Conservation (phyloP, 2,113 vertebrate species). For the Lophotis ruficrista region DNA sequence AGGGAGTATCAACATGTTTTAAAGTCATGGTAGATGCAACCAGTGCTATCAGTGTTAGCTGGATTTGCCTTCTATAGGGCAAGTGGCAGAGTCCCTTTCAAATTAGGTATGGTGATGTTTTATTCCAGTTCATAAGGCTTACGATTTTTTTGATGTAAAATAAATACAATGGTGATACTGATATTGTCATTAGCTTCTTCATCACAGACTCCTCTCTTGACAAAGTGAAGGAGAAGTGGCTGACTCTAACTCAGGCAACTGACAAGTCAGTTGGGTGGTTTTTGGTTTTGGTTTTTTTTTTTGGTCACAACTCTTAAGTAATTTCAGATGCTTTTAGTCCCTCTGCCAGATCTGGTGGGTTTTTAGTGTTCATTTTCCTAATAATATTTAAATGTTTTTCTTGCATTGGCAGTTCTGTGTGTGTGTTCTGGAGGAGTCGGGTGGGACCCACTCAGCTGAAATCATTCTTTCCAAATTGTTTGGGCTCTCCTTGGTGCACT, state of each 20-base stretch:
- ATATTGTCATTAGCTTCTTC: background rate
- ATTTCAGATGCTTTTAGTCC: constrained; percentile 13
- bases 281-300: background rate
- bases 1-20: background rate
- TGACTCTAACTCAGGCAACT: background rate
- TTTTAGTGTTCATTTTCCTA: constrained; percentile 31
- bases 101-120: background rate
- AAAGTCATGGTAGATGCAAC: background rate
- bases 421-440: constrained; percentile 17
- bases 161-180: background rate
- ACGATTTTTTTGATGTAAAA: background rate
- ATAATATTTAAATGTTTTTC: constrained; percentile 9
- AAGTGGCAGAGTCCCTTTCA: background rate
- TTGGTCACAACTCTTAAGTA: background rate
- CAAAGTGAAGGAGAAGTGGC: background rate
- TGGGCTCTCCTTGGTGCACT: constrained; percentile 21
- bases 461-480: constrained; percentile 19
- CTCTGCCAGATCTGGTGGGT: background rate
- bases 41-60: background rate
- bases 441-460: constrained; percentile 1
- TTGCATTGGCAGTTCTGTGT: background rate
- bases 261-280: background rate
- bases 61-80: background rate
- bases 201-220: background rate
- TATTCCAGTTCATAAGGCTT: background rate